Percentiles rank a stretch among this genome's conserved stretches.
Evolutionary conservation across 2,113 vertebrate genomes (phyloP).

Genomic region (Saguinus midas): DNA sequence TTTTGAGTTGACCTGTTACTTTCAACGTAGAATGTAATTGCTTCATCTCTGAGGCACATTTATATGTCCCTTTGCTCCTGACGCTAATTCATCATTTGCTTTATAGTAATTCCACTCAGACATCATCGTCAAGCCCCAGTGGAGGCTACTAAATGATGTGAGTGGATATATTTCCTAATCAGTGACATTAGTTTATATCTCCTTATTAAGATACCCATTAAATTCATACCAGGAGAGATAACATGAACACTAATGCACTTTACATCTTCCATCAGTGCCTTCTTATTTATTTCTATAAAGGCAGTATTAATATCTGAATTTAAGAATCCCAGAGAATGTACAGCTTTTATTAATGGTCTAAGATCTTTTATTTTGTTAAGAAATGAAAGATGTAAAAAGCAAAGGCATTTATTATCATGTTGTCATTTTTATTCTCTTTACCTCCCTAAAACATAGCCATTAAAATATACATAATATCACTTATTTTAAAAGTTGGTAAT

Average conservation of each 20-base stretch:
- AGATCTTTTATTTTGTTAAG: conserved; percentile 48
- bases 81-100: conserved; percentile 71
- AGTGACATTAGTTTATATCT: conserved; percentile 76
- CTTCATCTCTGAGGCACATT: conserved; percentile 70
- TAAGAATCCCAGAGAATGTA: conserved; percentile 46
- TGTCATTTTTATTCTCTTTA: conserved; percentile 55
- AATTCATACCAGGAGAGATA: conserved; percentile 73
- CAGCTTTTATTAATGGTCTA: conserved; percentile 71
- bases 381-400: conserved; percentile 2
- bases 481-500: conserved; percentile 55
- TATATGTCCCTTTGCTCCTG: conserved; percentile 62
- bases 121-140: conserved; percentile 60
- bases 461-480: conserved; percentile 37
- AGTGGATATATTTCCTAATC: conserved; percentile 70
- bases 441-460: conserved; percentile 41
- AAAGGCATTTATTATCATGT: conserved; percentile 44
- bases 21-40: conserved; percentile 59
- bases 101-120: conserved; percentile 69
- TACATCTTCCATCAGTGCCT: conserved; percentile 70
- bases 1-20: conserved; percentile 67
- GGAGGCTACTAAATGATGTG: conserved; percentile 44
- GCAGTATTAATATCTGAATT: conserved; percentile 54
- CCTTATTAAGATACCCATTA: conserved; percentile 78
- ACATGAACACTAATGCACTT: conserved; percentile 66
- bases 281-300: conserved; percentile 78